phyloP scores from a whole-genome alignment of 2,113 vertebrate species.

The Oplegnathus fasciatus region DNA sequence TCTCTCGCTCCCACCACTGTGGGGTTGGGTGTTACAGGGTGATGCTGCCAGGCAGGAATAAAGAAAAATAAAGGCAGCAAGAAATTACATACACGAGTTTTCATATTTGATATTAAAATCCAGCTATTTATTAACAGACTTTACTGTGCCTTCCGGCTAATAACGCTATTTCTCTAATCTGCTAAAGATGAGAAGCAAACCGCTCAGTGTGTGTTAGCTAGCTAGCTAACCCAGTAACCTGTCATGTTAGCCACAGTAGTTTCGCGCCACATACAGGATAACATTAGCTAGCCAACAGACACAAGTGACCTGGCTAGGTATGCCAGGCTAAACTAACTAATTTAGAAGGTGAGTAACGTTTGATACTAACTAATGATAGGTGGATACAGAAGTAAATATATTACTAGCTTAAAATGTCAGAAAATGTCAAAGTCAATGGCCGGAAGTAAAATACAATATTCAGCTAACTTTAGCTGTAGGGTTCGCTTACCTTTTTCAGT shows the following conservation, averaged over 20 bases:
- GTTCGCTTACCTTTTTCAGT: background rate
- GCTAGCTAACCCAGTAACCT: background rate
- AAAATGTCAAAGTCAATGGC: background rate
- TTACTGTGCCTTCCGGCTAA: too few species aligned
- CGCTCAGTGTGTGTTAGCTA: background rate
- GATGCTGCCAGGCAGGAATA: background rate
- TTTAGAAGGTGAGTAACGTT: background rate
- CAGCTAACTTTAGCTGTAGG: too few species aligned
- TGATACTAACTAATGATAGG: background rate
- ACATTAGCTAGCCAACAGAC: background rate
- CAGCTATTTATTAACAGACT: too few species aligned
- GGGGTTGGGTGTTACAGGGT: background rate
- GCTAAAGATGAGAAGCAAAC: background rate
- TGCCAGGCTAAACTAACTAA: background rate
- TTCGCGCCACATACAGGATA: slow-evolving; percentile 30
- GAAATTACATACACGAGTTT: background rate
- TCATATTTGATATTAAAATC: background rate
- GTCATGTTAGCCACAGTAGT: background rate
- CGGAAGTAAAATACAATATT: background rate
- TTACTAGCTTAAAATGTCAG: background rate
- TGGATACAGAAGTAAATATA: background rate
- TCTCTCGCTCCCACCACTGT: slow-evolving; percentile 11
- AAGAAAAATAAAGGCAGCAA: background rate
- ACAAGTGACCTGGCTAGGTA: background rate
- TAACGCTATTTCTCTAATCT: background rate